Conservation (phyloP, 1,140 invertebrate species). For the Hyphantria cunea region DNA sequence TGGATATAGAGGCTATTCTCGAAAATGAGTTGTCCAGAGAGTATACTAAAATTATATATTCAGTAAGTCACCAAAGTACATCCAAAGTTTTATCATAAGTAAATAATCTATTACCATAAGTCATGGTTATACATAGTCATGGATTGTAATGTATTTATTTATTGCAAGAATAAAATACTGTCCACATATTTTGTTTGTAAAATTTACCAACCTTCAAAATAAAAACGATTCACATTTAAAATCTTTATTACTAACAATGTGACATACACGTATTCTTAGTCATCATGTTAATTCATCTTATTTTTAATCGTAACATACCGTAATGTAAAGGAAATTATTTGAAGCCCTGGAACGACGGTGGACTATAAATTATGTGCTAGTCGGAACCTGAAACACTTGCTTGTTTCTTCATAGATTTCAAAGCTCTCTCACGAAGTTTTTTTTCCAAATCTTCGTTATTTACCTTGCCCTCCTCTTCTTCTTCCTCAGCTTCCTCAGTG, state of each 20-base stretch:
- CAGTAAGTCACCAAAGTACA: slow-evolving; percentile 53
- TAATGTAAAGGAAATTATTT: slow-evolving; percentile 42
- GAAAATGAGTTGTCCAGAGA: slow-evolving; percentile 40
- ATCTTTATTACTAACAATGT: slow-evolving; percentile 73
- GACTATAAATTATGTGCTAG: slow-evolving; percentile 39
- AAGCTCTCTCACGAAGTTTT: slow-evolving; percentile 92
- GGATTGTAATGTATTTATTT: no score
- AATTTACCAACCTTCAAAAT: not conserved
- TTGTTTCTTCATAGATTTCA: slow-evolving; percentile 85
- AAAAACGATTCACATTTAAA: slow-evolving; percentile 28
- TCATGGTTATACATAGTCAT: not conserved
- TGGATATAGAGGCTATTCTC: slow-evolving; percentile 71
- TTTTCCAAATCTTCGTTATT: slow-evolving; percentile 92
- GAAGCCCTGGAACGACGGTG: slow-evolving; percentile 15
- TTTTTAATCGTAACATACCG: not conserved
- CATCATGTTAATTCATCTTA: slow-evolving; percentile 50
- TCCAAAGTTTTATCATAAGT: slow-evolving; percentile 43
- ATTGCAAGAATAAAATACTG: no score
- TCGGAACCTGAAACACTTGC: slow-evolving; percentile 77
- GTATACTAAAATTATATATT: slow-evolving; percentile 7
- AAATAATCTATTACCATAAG: slow-evolving; percentile 15
- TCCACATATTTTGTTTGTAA: no score
- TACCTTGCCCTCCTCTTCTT: slow-evolving; percentile 86
- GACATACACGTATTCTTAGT: slow-evolving; percentile 62
- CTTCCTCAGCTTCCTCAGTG: slow-evolving; percentile 84